Evolutionary conservation across 1,140 invertebrate genomes (phyloP).

Genomic region (Conus betulinus): DNA sequence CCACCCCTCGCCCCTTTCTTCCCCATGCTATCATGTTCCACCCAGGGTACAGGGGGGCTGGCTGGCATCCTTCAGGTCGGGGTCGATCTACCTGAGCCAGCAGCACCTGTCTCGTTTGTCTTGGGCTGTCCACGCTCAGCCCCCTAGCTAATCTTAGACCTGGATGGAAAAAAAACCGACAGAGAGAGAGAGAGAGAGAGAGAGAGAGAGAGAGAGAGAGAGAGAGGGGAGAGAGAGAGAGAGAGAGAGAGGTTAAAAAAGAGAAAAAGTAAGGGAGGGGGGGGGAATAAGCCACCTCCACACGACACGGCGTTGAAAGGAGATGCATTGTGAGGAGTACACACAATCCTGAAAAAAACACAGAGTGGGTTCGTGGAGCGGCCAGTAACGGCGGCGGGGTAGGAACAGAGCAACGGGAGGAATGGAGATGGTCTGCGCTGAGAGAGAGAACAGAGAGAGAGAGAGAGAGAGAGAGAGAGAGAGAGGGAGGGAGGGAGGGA

Average conservation of each 20-base stretch:
- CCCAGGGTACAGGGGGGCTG: no score
- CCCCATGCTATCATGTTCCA: background rate
- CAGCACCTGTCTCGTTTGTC: slow-evolving; percentile 9
- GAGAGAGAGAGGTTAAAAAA: background rate
- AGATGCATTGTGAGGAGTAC: no score
- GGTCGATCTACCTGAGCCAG: background rate
- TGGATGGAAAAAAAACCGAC: background rate
- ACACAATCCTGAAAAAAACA: no score
- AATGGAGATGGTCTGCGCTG: background rate
- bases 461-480: background rate
- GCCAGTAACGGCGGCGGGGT: no score
- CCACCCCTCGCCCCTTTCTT: background rate
- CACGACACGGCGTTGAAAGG: no score
- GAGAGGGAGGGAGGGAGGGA: background rate
- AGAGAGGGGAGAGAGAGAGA: no score
- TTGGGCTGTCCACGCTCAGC: background rate
- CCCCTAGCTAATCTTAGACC: background rate
- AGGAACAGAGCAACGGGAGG: no score
- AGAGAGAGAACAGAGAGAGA: slow-evolving; percentile 3
- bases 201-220: background rate
- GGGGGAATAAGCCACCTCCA: background rate
- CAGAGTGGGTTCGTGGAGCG: no score
- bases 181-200: background rate
- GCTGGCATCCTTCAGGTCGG: background rate
- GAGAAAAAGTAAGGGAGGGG: background rate